Conservation (phyloP, 2,113 vertebrate species). For the Hymenochirus boettgeri region DNA sequence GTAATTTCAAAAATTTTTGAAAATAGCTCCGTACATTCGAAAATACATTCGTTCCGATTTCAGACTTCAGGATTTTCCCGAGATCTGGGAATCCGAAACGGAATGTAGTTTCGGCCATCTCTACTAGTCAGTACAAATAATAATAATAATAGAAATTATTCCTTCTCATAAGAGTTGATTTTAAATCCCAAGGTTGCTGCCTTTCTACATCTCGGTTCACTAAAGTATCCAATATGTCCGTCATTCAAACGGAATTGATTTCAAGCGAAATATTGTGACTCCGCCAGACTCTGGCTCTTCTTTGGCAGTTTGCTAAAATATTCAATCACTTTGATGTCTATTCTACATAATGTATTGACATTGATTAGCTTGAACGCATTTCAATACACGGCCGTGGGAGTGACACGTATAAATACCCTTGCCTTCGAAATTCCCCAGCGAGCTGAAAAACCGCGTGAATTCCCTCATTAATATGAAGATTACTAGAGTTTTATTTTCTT, state of each 20-base stretch:
- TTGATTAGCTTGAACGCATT: slow-evolving; percentile 45
- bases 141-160: no score
- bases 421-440: slow-evolving; percentile 38
- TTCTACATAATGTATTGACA: slow-evolving; percentile 37
- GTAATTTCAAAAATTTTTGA: no score
- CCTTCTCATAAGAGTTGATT: no score
- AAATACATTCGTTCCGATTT: no score
- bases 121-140: no score
- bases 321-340: slow-evolving; percentile 37
- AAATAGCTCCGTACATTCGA: no score
- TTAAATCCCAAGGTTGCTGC: no score
- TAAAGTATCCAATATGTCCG: no score
- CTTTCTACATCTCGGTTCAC: no score
- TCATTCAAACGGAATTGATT: slow-evolving; percentile 21
- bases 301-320: slow-evolving; percentile 31
- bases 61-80: no score
- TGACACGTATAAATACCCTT: slow-evolving; percentile 35
- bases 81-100: no score
- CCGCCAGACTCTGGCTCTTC: not conserved
- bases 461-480: slow-evolving; percentile 42
- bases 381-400: slow-evolving; percentile 43
- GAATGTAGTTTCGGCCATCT: no score
- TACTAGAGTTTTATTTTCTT: not conserved
- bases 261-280: slow-evolving; percentile 29
- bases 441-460: slow-evolving; percentile 29